These are phyloP conservation scores for Drosophila willistoni DNA, from an alignment of 1,140 invertebrate species.

Conservation along the genomic window DNA sequence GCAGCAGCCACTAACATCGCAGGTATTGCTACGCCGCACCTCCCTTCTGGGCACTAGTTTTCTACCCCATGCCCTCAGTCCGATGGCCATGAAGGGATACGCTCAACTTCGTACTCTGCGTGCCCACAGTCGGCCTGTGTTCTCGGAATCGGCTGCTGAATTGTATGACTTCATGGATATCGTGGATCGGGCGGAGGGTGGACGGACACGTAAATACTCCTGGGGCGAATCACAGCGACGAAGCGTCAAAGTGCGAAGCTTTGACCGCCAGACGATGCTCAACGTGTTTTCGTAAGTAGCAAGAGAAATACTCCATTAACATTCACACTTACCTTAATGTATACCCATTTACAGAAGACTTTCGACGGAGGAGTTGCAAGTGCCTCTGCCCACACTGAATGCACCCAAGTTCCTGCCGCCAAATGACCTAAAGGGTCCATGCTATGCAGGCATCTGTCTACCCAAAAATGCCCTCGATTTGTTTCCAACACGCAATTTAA, in stretches of 20 bases:
- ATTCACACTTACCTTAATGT: background rate
- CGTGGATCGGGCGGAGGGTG: constrained; percentile 57
- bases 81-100: constrained; percentile 91
- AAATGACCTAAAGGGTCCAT: constrained; percentile 74
- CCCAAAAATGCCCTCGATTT: constrained; percentile 88
- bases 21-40: constrained; percentile 63
- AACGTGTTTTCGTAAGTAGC: constrained; percentile 65
- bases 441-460: constrained; percentile 87
- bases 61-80: constrained; percentile 83
- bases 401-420: constrained; percentile 69
- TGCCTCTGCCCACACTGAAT: constrained; percentile 64
- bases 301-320: background rate
- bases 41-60: constrained; percentile 58
- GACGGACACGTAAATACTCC: constrained; percentile 60
- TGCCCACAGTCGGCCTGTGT: constrained; percentile 85
- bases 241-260: constrained; percentile 63
- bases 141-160: constrained; percentile 73
- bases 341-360: constrained; percentile 43
- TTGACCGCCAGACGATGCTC: constrained; percentile 68
- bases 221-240: constrained; percentile 68
- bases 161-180: constrained; percentile 70
- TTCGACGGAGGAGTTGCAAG: constrained; percentile 63
- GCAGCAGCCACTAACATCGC: constrained; percentile 54
- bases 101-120: constrained; percentile 90
- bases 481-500: constrained; percentile 85